Evolutionary conservation across 2,888 invertebrate species (phyloP), one percentile per base, ranked within the genome.

Genomic region (Hemicrepidius hirtus): DNA sequence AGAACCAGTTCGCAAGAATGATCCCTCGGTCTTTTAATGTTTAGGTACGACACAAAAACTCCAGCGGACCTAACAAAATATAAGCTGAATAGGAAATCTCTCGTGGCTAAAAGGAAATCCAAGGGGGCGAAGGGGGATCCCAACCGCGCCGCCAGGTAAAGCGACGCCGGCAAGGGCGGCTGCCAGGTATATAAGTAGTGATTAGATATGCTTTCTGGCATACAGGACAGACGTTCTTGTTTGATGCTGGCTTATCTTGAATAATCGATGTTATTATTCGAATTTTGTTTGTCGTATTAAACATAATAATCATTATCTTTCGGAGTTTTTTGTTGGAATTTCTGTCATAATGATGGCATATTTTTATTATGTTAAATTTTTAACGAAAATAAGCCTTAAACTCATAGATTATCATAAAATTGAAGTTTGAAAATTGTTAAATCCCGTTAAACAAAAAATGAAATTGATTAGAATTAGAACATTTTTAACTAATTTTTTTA

Each of bases 1-100:
- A 81, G 82, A 81, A 82, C 80, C 76, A 78, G 82, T 82, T 81
- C 79, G 78, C 78, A 76, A 78, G 73, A 71, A 70, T 74, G 75
- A 78, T 79, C 79, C 78, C 80, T 79, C 80, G 77, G 75, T 79
- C 80, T 80, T 80, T 80, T 80, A 75, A 80, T 77, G 74, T 57
- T 77, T 73, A 60, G 62, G 55, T 62, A 76, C 77, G 76, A 69
- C 75, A 80, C 77, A 80, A 79, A 80, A 77, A 77, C 77, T 77
- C 74, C 74, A 71, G 76, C 73, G 71, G 77, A 77, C 77, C 79
- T 73, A 78, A 80, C 78, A 79, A 78, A 76, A 73, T 69, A 68
- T 46, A 68, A 44, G 70, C 46, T 71, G 74, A 73, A 75, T 78
- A 75, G 74, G 71, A 74, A 72, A 75, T 66, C 68, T 40, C 64